Percentiles rank a stretch among this genome's conserved stretches.
phyloP scores from a whole-genome alignment of 2,888 invertebrate species.

The Cryptocheilus praepositus region DNA sequence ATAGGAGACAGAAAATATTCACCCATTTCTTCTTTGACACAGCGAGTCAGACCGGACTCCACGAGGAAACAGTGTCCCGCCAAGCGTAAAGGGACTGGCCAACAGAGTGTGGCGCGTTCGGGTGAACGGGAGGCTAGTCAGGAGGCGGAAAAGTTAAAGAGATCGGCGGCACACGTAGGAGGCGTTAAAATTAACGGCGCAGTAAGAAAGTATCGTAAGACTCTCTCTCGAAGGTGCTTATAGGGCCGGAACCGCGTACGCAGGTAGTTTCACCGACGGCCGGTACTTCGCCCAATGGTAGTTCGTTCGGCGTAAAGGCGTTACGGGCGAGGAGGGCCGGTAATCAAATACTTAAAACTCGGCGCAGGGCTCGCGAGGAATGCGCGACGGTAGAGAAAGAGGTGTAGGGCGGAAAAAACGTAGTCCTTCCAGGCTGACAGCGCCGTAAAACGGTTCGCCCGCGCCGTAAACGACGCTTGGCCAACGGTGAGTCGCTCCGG shows the following conservation, averaged over 20 bases:
- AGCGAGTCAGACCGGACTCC: too few species aligned
- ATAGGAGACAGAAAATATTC: too few species aligned
- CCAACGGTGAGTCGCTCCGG: too few species aligned
- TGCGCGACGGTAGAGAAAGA: conserved; percentile 12
- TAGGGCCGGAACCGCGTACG: conserved; percentile 54
- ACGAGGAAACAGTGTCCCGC: too few species aligned
- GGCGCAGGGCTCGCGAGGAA: conserved; percentile 11
- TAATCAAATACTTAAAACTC: conserved; percentile 72
- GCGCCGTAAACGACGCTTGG: conserved; percentile 13
- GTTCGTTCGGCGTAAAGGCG: conserved; percentile 56
- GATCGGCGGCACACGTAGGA: conserved; percentile 70
- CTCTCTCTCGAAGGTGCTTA: conserved; percentile 40
- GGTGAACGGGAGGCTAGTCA: not conserved
- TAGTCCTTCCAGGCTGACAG: conserved; percentile 51
- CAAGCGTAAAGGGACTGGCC: too few species aligned
- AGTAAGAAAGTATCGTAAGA: conserved; percentile 71
- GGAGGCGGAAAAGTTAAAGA: conserved; percentile 29
- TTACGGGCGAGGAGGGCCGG: conserved; percentile 63
- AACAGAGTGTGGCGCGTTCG: not conserved
- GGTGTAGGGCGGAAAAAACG: conserved; percentile 9
- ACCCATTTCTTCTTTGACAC: not conserved
- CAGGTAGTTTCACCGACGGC: conserved; percentile 52
- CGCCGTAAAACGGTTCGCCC: conserved; percentile 57
- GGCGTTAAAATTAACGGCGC: conserved; percentile 74
- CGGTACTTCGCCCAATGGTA: conserved; percentile 40